Percentiles rank a stretch among this genome's conserved stretches.
Conservation (phyloP, 2,888 invertebrate species). For the Patella depressa region DNA sequence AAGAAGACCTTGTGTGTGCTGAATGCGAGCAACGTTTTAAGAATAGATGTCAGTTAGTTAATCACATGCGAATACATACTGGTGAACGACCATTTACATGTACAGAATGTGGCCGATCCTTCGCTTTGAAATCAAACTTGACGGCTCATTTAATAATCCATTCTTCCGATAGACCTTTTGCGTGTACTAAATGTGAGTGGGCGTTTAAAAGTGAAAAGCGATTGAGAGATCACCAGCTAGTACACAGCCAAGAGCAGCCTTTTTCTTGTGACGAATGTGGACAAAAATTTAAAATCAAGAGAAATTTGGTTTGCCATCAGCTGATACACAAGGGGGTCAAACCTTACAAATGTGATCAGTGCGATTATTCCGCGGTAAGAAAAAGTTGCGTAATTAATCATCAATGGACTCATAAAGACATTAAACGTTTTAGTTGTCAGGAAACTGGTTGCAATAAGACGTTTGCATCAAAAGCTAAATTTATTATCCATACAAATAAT, state of each 20-base stretch:
- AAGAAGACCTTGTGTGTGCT: too few species aligned
- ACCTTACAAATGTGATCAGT: background rate
- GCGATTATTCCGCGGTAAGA: background rate
- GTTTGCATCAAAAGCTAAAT: background rate
- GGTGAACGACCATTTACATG: background rate
- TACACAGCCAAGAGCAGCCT: background rate
- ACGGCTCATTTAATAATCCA: conserved; percentile 10
- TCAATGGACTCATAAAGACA: background rate
- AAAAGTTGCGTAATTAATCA: background rate
- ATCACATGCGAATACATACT: conserved; percentile 9
- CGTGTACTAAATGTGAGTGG: conserved; percentile 4
- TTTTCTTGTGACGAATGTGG: background rate
- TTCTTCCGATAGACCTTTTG: conserved; percentile 7
- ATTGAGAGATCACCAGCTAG: background rate
- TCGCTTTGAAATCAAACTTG: background rate
- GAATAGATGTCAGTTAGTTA: too few species aligned
- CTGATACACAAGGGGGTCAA: background rate
- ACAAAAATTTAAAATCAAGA: background rate
- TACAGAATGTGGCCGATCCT: background rate
- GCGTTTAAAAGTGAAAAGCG: background rate
- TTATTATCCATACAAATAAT: background rate
- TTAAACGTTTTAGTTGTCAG: background rate
- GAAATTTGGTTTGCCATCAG: background rate
- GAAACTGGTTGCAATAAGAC: background rate
- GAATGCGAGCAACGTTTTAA: too few species aligned